These are phyloP conservation scores for Lepisosteus osseus DNA, from an alignment of 2,113 vertebrate genomes.

Conservation along the genomic window DNA sequence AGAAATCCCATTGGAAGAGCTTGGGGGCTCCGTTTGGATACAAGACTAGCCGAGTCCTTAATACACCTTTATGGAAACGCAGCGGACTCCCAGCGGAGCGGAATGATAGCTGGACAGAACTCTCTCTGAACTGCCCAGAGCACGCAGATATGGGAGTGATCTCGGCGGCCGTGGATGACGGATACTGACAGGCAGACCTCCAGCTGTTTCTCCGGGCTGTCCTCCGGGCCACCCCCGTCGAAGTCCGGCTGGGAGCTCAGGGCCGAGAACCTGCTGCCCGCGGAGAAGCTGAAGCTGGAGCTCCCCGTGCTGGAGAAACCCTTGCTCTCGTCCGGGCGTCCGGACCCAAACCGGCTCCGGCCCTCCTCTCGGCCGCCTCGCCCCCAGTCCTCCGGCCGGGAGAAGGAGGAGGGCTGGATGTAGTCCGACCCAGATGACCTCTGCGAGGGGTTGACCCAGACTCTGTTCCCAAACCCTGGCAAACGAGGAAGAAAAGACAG, in stretches of 20 bases:
- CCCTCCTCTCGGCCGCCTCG: conserved; percentile 48
- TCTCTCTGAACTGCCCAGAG: no score
- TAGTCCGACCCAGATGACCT: conserved; percentile 59
- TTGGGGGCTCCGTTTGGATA: no score
- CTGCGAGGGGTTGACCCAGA: conserved; percentile 72
- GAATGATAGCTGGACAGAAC: no score
- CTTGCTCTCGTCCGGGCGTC: conserved; percentile 28
- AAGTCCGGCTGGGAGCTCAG: conserved; percentile 44
- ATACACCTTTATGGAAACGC: no score
- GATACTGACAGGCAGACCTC: conserved; percentile 53
- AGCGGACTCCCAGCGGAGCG: no score
- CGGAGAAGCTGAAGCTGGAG: conserved; percentile 56
- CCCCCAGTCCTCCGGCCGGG: conserved; percentile 59
- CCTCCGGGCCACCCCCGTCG: conserved; percentile 48
- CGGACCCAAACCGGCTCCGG: conserved; percentile 45
- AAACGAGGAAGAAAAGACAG: not conserved
- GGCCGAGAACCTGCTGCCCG: conserved; percentile 70
- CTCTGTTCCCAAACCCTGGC: conserved; percentile 63
- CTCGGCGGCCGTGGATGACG: no score
- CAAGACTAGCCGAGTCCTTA: no score
- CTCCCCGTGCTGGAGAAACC: conserved; percentile 35
- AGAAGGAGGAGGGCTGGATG: conserved; percentile 75
- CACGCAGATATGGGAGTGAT: no score
- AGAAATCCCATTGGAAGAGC: no score
- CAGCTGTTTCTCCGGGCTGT: conserved; percentile 77